These are phyloP conservation scores for Malachius bipustulatus DNA, from an alignment of 2,888 invertebrate genomes.

Conservation along the genomic window DNA sequence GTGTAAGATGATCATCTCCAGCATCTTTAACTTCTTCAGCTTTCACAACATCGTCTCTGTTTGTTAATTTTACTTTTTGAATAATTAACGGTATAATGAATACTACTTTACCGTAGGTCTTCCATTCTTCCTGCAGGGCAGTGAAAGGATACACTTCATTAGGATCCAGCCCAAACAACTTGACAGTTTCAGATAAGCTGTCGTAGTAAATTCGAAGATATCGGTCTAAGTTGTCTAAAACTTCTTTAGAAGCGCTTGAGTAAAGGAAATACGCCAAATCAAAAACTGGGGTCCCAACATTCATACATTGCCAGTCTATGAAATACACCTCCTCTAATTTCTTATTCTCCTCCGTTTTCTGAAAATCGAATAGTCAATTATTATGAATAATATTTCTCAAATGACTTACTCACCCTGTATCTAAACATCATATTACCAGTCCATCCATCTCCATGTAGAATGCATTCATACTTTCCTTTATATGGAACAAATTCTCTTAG, in stretches of 20 bases:
- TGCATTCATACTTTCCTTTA: constrained; percentile 3
- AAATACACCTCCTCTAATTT: not conserved
- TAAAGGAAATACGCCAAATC: not conserved
- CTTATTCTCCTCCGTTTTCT: too few species aligned
- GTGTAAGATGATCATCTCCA: too few species aligned
- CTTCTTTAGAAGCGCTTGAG: not conserved
- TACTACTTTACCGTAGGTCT: too few species aligned
- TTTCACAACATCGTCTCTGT: too few species aligned
- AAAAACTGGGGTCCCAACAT: not conserved
- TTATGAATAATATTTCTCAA: too few species aligned
- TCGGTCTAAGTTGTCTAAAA: not conserved
- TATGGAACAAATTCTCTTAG: too few species aligned
- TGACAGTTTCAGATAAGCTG: not conserved
- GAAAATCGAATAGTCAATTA: too few species aligned
- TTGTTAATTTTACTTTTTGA: too few species aligned
- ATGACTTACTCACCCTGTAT: constrained; percentile 10
- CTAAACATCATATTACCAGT: constrained; percentile 18
- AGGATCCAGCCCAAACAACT: not conserved
- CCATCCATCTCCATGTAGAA: constrained; percentile 18
- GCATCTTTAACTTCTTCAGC: too few species aligned
- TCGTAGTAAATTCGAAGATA: not conserved
- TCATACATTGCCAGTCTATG: not conserved
- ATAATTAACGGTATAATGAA: too few species aligned
- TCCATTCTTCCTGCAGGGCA: not conserved
- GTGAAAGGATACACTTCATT: not conserved